Evolutionary conservation across 2,888 invertebrate species (phyloP).

Genomic region (Hartigia nigra): DNA sequence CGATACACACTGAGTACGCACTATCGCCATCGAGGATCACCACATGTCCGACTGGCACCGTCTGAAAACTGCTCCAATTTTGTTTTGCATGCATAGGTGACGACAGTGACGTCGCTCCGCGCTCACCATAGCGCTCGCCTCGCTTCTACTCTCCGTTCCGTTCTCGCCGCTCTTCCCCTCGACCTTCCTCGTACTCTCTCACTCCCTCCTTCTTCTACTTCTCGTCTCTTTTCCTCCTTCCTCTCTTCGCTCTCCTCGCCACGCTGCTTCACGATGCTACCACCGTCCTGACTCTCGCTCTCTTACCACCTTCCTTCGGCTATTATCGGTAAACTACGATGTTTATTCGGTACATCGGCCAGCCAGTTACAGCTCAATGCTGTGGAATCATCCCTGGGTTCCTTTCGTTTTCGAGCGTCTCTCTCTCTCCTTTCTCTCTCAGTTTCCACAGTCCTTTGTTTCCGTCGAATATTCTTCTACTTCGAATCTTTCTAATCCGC

Average conservation of each 20-base stretch:
- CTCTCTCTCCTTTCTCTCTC: slow-evolving; percentile 2
- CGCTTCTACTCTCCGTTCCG: slow-evolving; percentile 70
- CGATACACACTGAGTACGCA: slow-evolving; percentile 15
- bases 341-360: slow-evolving; percentile 54
- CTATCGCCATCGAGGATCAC: slow-evolving; percentile 20
- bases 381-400: slow-evolving; percentile 38
- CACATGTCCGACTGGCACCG: slow-evolving; percentile 36
- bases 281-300: slow-evolving; percentile 34
- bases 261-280: slow-evolving; percentile 25
- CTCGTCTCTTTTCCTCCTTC: neutral
- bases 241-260: slow-evolving; percentile 22
- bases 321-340: slow-evolving; percentile 59
- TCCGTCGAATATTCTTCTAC: neutral
- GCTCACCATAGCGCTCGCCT: slow-evolving; percentile 71
- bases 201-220: neutral
- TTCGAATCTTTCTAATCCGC: neutral
- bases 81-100: slow-evolving; percentile 50
- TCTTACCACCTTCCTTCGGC: slow-evolving; percentile 55
- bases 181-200: neutral
- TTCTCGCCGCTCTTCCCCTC: slow-evolving; percentile 64
- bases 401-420: slow-evolving; percentile 31
- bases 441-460: neutral
- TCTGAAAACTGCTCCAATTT: slow-evolving; percentile 48
- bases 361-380: slow-evolving; percentile 47
- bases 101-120: slow-evolving; percentile 51